Evolutionary conservation across 2,113 vertebrate genomes (phyloP).

Genomic region (Chunga burmeisteri): DNA sequence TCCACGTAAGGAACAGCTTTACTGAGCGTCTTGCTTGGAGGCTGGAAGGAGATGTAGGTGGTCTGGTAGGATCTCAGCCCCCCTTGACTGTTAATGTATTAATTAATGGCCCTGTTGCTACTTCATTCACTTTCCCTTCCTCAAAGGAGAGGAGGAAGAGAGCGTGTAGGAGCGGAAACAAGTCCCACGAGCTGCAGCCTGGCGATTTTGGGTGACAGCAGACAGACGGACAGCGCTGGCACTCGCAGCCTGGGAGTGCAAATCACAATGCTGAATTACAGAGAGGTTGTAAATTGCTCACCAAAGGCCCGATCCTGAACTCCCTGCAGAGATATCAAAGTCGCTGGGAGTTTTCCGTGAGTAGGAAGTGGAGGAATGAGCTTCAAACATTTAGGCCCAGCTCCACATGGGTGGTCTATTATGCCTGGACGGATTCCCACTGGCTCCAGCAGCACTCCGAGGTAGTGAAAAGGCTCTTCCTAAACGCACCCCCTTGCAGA

Average conservation of each 20-base stretch:
- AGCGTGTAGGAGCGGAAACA: background rate
- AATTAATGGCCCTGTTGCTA: background rate
- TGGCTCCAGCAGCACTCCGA: background rate
- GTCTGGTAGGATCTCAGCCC: background rate
- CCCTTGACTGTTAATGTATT: background rate
- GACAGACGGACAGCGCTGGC: background rate
- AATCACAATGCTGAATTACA: background rate
- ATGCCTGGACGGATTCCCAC: constrained; percentile 37
- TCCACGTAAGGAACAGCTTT: background rate
- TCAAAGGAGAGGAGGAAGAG: background rate
- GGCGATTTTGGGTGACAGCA: background rate
- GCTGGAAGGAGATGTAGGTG: background rate
- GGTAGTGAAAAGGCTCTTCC: constrained; percentile 1
- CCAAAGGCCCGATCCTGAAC: background rate
- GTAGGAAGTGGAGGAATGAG: constrained; percentile 19
- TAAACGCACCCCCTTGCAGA: background rate
- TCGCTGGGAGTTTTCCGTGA: background rate
- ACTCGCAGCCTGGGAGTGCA: background rate
- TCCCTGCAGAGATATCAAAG: background rate
- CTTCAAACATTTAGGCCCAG: background rate
- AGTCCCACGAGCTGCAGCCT: fast-evolving
- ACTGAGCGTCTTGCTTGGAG: background rate
- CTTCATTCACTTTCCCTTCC: background rate
- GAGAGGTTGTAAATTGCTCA: background rate
- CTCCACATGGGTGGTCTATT: constrained; percentile 35